A percentile compares a stretch with the other conserved stretches of the same genome.
phyloP scores from a whole-genome alignment of 1,140 invertebrate genomes.

The Stegodyphus dumicola region DNA sequence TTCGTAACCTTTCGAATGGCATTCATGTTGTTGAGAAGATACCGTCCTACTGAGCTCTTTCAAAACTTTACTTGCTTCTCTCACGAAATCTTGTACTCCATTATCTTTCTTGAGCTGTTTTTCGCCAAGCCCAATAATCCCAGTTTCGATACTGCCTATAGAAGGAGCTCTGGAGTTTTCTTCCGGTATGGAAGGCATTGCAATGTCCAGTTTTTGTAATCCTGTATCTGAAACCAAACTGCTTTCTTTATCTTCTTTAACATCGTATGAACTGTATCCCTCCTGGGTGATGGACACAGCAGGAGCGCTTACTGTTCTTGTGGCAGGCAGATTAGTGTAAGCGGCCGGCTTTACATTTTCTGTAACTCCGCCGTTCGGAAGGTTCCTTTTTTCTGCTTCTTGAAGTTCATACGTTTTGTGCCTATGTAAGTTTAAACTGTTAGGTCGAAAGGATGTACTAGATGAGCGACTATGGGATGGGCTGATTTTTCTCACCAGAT shows the following conservation, averaged over 20 bases:
- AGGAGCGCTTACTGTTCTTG: constrained; percentile 4
- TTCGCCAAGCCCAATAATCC: not conserved
- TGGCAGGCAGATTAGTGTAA: not conserved
- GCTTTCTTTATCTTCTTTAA: too few species aligned
- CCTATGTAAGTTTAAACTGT: not conserved
- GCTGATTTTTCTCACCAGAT: not conserved
- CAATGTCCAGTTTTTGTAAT: not conserved
- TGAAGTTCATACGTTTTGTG: not conserved
- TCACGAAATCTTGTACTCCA: constrained; percentile 10
- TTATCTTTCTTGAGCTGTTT: not conserved
- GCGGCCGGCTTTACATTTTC: not conserved
- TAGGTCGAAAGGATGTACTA: not conserved
- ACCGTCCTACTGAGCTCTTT: not conserved
- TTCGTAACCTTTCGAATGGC: not conserved
- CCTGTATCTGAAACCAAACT: not conserved
- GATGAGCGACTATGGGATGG: not conserved
- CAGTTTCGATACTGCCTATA: not conserved
- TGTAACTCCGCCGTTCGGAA: not conserved
- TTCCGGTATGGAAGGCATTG: constrained; percentile 35
- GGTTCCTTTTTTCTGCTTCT: not conserved
- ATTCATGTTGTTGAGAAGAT: not conserved
- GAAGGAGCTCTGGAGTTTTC: constrained; percentile 15
- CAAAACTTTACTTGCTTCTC: constrained; percentile 8
- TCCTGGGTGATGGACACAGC: too few species aligned
- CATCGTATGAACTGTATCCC: too few species aligned